These are phyloP conservation scores for Australoheros scitulus DNA, from an alignment of 2,113 vertebrate species.

Conservation along the genomic window DNA sequence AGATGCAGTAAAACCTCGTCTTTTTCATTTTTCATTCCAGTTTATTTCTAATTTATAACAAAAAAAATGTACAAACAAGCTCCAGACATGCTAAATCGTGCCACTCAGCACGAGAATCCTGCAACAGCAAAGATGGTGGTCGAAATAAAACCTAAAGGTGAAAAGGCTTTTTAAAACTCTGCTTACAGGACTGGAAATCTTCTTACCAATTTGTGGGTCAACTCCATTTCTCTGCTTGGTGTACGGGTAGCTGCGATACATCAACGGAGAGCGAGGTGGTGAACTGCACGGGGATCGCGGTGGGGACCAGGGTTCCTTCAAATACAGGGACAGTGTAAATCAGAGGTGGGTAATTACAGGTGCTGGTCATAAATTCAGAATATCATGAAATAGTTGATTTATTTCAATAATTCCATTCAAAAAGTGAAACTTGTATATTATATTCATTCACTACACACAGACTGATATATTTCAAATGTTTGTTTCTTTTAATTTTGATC, in stretches of 20 bases:
- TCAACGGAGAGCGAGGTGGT: constrained; percentile 85
- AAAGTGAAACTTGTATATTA: too few relatives aligned
- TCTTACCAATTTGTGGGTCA: constrained; percentile 74
- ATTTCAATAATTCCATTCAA: too few relatives aligned
- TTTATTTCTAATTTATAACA: neutral
- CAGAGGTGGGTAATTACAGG: neutral
- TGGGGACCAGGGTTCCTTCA: constrained; percentile 86
- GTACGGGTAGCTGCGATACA: constrained; percentile 83
- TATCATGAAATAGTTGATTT: too few relatives aligned
- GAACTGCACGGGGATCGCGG: constrained; percentile 83
- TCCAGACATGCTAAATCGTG: neutral
- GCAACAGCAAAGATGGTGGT: neutral
- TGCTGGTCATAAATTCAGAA: too few relatives aligned
- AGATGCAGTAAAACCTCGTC: neutral
- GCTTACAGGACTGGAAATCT: neutral
- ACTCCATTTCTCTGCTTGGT: constrained; percentile 81
- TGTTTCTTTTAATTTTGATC: too few relatives aligned
- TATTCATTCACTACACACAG: too few relatives aligned
- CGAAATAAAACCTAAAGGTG: neutral
- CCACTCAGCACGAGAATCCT: neutral
- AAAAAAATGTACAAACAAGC: neutral
- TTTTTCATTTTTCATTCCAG: neutral
- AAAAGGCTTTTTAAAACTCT: neutral
- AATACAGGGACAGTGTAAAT: constrained; percentile 2
- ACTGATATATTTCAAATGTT: too few relatives aligned